Evolutionary conservation across 2,888 invertebrate genomes (phyloP), one percentile per base, ranked within the genome.

Genomic region (Eupithecia centaureata): DNA sequence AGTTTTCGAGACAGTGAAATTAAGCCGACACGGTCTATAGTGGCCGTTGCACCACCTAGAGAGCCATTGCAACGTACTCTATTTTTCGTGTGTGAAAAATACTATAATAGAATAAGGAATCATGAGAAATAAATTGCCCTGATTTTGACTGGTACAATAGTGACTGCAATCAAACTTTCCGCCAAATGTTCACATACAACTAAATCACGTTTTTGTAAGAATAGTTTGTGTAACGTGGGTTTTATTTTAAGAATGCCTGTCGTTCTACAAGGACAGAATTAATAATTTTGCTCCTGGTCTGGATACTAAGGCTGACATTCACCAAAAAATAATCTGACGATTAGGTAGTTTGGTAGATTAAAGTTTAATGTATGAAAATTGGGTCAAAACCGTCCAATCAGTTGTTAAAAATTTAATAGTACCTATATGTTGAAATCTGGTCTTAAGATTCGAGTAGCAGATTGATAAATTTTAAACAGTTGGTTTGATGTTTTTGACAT

Each of bases 71-170:
- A 59, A 51, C 22, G 51, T 8, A 4, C 32, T 58, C 47, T 51
- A 27, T 51, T 47, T 51, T 18, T n/a, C 56, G 27, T n/a, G 47
- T 65, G 35, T 52, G 28, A 59, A 59, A 32, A 12, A 57, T 22
- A 28, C 8, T n/a, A 15, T 38, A 42, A 42, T 42, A 47, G 47
- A 47, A 47, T 4, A n/a, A 33, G 12, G 10, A 2, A 15, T 52
- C 27, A 25, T 27, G 27, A 52, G 52, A 52, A 52, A 27, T 52
- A 27, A 27, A 27, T 52, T 52, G 27, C 25, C 27, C 22, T 22
- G 47, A 47, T 47, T 47, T 47, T 22, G 10, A 22, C 47, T 18
- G 22, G 47, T 22, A 47, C 47, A 47, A 47, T 47, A 15, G 52
- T 18, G 25, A 25, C 25, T 51, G 12, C 13, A 25, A 51, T 25